Conservation (phyloP, 2,888 invertebrate species). For the Drosophila pegasa region DNA sequence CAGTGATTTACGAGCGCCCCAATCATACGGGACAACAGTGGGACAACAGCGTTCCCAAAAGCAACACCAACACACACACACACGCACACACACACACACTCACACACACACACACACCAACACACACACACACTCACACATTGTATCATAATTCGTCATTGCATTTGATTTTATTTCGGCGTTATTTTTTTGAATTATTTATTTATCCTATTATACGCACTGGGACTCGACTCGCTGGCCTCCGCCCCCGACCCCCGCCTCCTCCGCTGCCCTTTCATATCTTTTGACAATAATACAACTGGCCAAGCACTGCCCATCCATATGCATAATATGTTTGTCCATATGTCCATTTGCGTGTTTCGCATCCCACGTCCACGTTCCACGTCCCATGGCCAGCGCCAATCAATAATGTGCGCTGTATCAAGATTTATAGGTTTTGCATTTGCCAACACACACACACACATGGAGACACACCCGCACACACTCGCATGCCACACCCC, state of each 20-base stretch:
- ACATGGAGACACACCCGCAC: conserved; percentile 24
- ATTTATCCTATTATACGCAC: conserved; percentile 71
- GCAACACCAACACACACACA: conserved; percentile 31
- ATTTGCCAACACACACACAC: conserved; percentile 50
- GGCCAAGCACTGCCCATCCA: conserved; percentile 37
- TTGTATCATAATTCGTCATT: conserved; percentile 83
- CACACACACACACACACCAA: conserved; percentile 8
- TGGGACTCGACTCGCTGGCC: conserved; percentile 10
- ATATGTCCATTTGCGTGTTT: conserved; percentile 70
- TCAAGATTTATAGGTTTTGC: conserved; percentile 84
- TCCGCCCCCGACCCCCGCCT: conserved; percentile 1
- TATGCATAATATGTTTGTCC: conserved; percentile 50
- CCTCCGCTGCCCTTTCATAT: neutral
- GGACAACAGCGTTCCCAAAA: conserved; percentile 19
- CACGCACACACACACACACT: conserved; percentile 10
- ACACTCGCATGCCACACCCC: conserved; percentile 16
- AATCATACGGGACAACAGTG: conserved; percentile 73
- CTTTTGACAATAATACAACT: conserved; percentile 40
- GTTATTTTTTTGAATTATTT: conserved; percentile 78
- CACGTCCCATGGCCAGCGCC: conserved; percentile 55
- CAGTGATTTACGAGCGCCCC: conserved; percentile 83
- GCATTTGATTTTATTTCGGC: conserved; percentile 79
- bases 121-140: neutral
- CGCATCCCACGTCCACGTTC: conserved; percentile 14
- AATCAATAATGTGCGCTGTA: conserved; percentile 85